These are phyloP conservation scores for Microhierax caerulescens DNA, from an alignment of 2,797 vertebrate genomes.

Conservation along the genomic window DNA sequence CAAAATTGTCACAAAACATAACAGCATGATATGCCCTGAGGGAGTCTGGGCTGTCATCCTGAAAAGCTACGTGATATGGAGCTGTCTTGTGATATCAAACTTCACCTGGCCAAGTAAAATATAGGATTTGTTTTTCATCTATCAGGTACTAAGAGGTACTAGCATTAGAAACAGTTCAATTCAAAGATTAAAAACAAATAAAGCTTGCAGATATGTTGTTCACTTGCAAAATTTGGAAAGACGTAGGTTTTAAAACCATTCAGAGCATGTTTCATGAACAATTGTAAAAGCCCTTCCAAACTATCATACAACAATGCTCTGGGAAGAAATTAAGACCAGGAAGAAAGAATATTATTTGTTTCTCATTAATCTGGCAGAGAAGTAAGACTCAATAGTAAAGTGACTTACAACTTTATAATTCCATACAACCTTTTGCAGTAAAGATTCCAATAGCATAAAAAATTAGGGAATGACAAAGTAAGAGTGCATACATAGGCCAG, in stretches of 20 bases:
- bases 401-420: not conserved
- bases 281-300: not conserved
- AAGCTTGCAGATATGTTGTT: not conserved
- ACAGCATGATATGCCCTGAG: not conserved
- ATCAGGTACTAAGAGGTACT: not conserved
- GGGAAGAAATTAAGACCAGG: not conserved
- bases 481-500: not conserved
- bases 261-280: not conserved
- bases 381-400: not conserved
- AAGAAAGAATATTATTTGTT: not conserved
- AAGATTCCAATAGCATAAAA: not conserved
- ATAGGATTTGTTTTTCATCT: not conserved
- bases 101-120: not conserved
- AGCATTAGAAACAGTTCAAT: not conserved
- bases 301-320: not conserved
- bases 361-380: not conserved
- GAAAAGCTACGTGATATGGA: not conserved
- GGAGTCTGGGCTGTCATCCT: not conserved
- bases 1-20: not conserved
- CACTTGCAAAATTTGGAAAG: not conserved
- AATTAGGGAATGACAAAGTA: not conserved
- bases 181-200: not conserved
- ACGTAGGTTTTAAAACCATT: not conserved
- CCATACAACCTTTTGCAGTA: not conserved
- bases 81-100: not conserved